Evolutionary conservation across 2,797 vertebrate genomes (phyloP), one percentile per base, ranked within the genome.

Genomic region (Tokudaia tokunoshimensis): DNA sequence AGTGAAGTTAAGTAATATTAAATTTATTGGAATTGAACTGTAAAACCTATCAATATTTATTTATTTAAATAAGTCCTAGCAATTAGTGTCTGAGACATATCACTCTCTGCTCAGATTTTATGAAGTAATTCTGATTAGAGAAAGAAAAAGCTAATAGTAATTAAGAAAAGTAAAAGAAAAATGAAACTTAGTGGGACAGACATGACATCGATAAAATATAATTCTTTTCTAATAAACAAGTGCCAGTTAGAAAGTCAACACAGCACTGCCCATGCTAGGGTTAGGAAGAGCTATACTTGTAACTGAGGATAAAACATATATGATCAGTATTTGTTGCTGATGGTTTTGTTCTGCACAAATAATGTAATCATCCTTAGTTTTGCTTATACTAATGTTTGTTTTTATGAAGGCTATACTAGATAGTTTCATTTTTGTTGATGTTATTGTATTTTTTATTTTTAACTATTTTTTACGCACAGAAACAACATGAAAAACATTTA

Each of bases 391-490:
- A 22, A 29, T 17, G 31, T 52, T 2, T 37, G 29, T 34, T 78
- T 63, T 75, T 41, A 57, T 37, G 1, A 90, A 74, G 22, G 6
- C 57, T 22, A 67, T 29, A 6, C 4, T 93, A 95, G 55, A 6
- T 91, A 92, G 34, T 37, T 72, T 72, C 20, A 20, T 72, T 34
- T 37, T 37, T 37, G 34, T 72, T 72, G 17, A 3, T 72, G 17
- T 37, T 37, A 37, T 20, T 72, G 3, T 10, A 72, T 37, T 37
- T n/a, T 72, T 37, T 4, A 34, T 72, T n/a, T n/a, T 70, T 15
- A 31, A 34, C 13, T 19, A 37, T 72, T 72, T 92, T 96, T 97
- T 95, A 96, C 94, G 97, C 80, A 90, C 97, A 97, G 61, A 79
- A 47, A 24, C 78, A 91, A 24, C 82, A 89, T 90, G 22, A 63